These are phyloP conservation scores for Zele albiditarsus DNA, from an alignment of 2,888 invertebrate species.

Conservation along the genomic window DNA sequence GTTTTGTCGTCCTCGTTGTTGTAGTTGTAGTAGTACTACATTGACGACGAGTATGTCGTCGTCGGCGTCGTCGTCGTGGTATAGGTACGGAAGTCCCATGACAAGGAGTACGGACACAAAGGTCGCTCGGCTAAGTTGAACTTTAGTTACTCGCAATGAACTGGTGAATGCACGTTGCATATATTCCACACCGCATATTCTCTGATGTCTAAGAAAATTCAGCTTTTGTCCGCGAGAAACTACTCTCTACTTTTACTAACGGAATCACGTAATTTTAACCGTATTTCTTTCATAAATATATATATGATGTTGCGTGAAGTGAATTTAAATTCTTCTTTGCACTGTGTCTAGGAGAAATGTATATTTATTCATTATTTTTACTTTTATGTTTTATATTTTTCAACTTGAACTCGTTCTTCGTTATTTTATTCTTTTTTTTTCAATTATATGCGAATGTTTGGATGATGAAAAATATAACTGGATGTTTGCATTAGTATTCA, in stretches of 20 bases:
- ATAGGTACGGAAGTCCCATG: conserved; percentile 25
- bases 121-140: conserved; percentile 25
- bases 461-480: background rate
- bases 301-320: background rate
- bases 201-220: conserved; percentile 3
- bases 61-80: background rate
- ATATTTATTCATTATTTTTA: background rate
- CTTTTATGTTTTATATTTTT: background rate
- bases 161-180: conserved; percentile 23
- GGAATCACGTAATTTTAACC: conserved; percentile 37
- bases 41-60: background rate
- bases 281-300: background rate
- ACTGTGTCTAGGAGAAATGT: too few relatives aligned
- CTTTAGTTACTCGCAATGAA: conserved; percentile 25
- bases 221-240: background rate
- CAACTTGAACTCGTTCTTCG: background rate
- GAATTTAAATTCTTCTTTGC: background rate
- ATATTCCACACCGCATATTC: conserved; percentile 35
- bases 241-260: conserved; percentile 24
- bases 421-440: background rate
- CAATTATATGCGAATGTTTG: background rate
- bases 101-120: conserved; percentile 23
- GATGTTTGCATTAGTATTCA: background rate
- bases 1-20: background rate
- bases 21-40: background rate